phyloP scores from a whole-genome alignment of 1,140 invertebrate species.

The Hyles euphorbiae region DNA sequence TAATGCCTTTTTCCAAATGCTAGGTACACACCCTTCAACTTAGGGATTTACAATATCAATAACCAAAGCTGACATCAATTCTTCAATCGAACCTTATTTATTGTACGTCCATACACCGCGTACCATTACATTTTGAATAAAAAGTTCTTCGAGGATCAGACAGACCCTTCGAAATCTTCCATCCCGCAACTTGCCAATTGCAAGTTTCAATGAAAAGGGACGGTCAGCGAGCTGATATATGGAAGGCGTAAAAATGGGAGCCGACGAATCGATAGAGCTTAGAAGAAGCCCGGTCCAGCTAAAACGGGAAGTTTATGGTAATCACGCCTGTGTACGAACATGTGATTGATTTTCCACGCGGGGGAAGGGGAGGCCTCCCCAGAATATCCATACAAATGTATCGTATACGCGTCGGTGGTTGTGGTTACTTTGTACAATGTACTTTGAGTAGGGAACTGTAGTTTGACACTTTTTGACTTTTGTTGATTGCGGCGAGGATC shows the following conservation, averaged over 20 bases:
- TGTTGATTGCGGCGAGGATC: too few relatives aligned
- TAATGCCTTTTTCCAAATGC: too few relatives aligned
- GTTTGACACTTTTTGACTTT: too few relatives aligned
- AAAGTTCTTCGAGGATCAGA: constrained; percentile 27
- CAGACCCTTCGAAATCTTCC: constrained; percentile 42
- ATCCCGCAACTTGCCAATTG: constrained; percentile 47
- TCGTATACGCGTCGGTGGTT: too few relatives aligned
- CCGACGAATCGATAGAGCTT: constrained; percentile 61
- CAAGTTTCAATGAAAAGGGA: constrained; percentile 63
- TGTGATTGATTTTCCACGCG: constrained; percentile 67
- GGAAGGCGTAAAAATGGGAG: constrained; percentile 56
- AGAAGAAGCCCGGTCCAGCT: constrained; percentile 60
- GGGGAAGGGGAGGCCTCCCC: constrained; percentile 14
- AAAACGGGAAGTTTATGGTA: constrained; percentile 72
- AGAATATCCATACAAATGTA: constrained; percentile 4
- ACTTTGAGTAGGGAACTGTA: constrained; percentile 7
- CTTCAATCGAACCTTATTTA: too few relatives aligned
- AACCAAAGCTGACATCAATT: too few relatives aligned
- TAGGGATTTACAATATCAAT: too few relatives aligned
- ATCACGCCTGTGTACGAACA: constrained; percentile 56
- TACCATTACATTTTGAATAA: constrained; percentile 1
- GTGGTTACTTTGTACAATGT: constrained; percentile 13
- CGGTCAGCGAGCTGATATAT: constrained; percentile 55
- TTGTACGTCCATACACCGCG: too few relatives aligned
- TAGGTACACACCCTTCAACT: too few relatives aligned